A percentile compares a stretch with the other conserved stretches of the same genome.
Conservation (phyloP, 35 echinoderm and acorn worm species). For the Ptychodera flava region DNA sequence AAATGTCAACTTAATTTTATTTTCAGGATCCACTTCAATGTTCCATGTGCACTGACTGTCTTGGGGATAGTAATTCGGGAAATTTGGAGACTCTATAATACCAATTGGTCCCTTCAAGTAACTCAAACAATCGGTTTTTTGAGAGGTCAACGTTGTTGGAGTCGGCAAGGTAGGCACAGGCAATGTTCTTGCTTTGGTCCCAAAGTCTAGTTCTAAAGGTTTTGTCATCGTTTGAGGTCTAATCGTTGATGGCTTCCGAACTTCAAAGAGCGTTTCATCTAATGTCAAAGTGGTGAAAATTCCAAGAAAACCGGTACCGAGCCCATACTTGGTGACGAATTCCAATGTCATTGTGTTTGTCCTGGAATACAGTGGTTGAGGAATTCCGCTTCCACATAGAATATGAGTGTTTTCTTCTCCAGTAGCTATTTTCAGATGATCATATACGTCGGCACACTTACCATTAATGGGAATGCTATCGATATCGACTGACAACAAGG, state of each 20-base stretch:
- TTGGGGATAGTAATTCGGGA: constrained; percentile 14
- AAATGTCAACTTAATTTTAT: constrained; percentile 14
- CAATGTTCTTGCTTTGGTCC: too few relatives aligned
- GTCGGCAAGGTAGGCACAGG: neutral
- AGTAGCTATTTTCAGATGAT: neutral
- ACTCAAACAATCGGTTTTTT: neutral
- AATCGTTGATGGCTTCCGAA: too few relatives aligned
- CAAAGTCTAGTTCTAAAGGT: too few relatives aligned
- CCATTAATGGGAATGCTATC: neutral
- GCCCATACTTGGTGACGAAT: neutral
- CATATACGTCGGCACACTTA: neutral
- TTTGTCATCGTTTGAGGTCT: too few relatives aligned
- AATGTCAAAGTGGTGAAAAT: neutral
- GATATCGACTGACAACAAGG: neutral
- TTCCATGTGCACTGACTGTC: constrained; percentile 21
- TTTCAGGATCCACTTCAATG: neutral
- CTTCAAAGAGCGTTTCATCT: too few relatives aligned
- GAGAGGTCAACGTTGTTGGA: neutral
- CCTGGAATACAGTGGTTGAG: neutral
- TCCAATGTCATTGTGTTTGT: neutral
- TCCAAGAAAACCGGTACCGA: neutral
- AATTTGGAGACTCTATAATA: constrained; percentile 8
- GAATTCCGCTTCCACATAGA: neutral
- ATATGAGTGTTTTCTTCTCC: neutral
- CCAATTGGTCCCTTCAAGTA: constrained; percentile 7